Conservation (phyloP, 2,113 vertebrate genomes). For the Micromys minutus region DNA sequence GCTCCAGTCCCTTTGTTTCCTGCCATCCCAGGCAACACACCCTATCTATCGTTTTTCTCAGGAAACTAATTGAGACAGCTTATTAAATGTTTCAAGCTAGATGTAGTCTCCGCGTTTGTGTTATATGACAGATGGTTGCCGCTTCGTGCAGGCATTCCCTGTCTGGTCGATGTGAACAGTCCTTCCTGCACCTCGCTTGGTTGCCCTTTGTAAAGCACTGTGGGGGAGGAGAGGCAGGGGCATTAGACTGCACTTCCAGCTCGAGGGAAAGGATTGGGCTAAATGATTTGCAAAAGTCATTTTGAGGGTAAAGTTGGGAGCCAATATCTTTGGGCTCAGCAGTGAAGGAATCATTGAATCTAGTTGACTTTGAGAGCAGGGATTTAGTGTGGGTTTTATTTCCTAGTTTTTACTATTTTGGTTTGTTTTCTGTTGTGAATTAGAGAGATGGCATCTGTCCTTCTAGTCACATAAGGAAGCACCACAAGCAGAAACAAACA, state of each 20-base stretch:
- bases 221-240: not conserved
- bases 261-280: not conserved
- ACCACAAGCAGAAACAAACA: not conserved
- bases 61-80: not conserved
- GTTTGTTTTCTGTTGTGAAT: constrained; percentile 49
- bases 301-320: constrained; percentile 41
- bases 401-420: not conserved
- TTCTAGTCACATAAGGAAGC: not conserved
- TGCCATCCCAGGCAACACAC: not conserved
- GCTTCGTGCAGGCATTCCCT: not conserved
- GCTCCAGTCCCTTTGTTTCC: not conserved
- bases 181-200: not conserved
- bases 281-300: not conserved
- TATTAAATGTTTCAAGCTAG: constrained; percentile 31
- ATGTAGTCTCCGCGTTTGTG: constrained; percentile 1
- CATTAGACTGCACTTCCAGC: not conserved
- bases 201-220: not conserved
- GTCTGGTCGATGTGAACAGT: not conserved
- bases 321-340: not conserved
- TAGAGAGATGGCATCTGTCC: not conserved
- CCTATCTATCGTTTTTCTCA: not conserved
- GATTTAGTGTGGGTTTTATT: not conserved
- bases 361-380: constrained; percentile 31
- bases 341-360: constrained; percentile 21
- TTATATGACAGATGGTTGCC: constrained; percentile 33